Evolutionary conservation across 1,140 invertebrate species (phyloP), one percentile per base, ranked within the genome.

Genomic region (Drosophila pandora): DNA sequence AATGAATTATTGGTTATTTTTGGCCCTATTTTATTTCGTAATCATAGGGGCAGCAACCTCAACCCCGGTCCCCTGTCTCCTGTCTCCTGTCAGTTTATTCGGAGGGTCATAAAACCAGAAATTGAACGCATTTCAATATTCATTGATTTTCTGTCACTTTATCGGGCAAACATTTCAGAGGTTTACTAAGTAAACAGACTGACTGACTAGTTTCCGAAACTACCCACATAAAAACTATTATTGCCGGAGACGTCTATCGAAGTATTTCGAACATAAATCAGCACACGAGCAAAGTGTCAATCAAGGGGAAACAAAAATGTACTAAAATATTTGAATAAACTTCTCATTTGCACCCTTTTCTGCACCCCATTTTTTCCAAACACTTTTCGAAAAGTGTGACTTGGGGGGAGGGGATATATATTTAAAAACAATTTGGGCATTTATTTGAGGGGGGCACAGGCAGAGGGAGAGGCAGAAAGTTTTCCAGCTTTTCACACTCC

Each of bases 381-480:
- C 30, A 55, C 23, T 34, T 13, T 54, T 17, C 47, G 32, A 21
- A 37, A 30, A 41, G 12, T 45, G 4, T 45, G 43, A 9, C 13
- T 3, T 6, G 34, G 9, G 12, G 12, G 37, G 13, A 7, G 56
- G 28, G 49, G 28, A 28, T 9, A 64, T 79, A 65, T 83, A 82
- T 85, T 87, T 56, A 75, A 85, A 88, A 82, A 79, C 83, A 79
- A 87, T 85, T 85, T 76, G 78, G 82, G 58, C 78, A 60, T 62
- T 53, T 55, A 56, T 43, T 37, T 22, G 17, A 48, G 6, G 39
- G n/a, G 12, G 39, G 39, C 0, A n/a, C 17, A 17, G 39, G 34
- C 34, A 37, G 30, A 25, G 39, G 34, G 10, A 37, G 30, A 25
- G 53, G 10, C 34, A 23, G 30, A 50, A 53, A 58, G 34, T 57